These are phyloP conservation scores for Trichopria drosophilae DNA, from an alignment of 2,888 invertebrate species.

Conservation along the genomic window DNA sequence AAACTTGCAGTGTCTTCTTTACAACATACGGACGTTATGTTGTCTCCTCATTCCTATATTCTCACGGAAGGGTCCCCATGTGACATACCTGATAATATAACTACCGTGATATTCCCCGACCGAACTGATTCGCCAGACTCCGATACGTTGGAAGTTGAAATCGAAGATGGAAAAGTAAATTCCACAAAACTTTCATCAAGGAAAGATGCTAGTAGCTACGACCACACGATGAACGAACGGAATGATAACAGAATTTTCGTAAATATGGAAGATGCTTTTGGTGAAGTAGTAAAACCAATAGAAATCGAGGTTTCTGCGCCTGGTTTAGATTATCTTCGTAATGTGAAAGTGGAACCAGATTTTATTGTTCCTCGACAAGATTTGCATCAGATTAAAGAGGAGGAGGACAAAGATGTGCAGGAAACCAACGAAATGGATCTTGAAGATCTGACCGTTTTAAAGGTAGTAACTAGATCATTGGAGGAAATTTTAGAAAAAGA, in stretches of 20 bases:
- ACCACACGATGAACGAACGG: neutral
- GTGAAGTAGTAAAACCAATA: slow-evolving; percentile 38
- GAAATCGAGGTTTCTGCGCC: slow-evolving; percentile 18
- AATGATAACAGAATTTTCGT: slow-evolving; percentile 8
- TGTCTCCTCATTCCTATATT: slow-evolving; percentile 40
- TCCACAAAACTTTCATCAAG: slow-evolving; percentile 13
- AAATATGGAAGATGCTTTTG: slow-evolving; percentile 35
- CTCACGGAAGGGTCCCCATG: slow-evolving; percentile 52
- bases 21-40: too few relatives aligned
- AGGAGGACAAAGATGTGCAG: slow-evolving; percentile 39
- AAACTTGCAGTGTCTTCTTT: too few relatives aligned
- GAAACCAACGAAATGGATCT: slow-evolving; percentile 29
- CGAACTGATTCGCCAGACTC: slow-evolving; percentile 30
- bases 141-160: slow-evolving; percentile 32
- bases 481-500: slow-evolving; percentile 39
- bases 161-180: slow-evolving; percentile 26
- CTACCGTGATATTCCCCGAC: slow-evolving; percentile 52
- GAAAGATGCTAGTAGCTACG: neutral
- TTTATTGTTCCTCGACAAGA: slow-evolving; percentile 43
- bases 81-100: slow-evolving; percentile 53
- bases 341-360: too few relatives aligned
- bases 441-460: slow-evolving; percentile 32
- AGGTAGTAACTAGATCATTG: slow-evolving; percentile 31
- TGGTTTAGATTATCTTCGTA: slow-evolving; percentile 28
- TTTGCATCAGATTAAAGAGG: slow-evolving; percentile 49